Percentiles rank a stretch among this genome's conserved stretches.
Conservation (phyloP, 2,888 invertebrate genomes). For the Polymixis lichenea region DNA sequence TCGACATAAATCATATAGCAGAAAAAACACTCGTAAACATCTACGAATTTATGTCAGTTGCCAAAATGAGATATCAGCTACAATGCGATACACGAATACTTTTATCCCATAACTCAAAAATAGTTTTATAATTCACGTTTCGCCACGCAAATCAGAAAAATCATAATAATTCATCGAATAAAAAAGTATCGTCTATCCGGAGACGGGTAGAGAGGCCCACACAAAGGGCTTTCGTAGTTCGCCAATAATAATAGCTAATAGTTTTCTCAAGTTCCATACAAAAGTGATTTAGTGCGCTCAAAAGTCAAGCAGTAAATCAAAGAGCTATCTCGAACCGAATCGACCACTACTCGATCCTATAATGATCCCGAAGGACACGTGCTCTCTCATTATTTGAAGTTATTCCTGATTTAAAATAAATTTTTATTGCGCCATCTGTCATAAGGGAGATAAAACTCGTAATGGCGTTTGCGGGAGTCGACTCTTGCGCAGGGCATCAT, state of each 20-base stretch:
- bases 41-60: conserved; percentile 52
- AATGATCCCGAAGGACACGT: conserved; percentile 85
- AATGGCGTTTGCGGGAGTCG: conserved; percentile 83
- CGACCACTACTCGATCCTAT: conserved; percentile 79
- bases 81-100: conserved; percentile 57
- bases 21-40: conserved; percentile 50
- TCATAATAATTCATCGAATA: conserved; percentile 76
- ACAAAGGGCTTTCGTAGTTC: conserved; percentile 84
- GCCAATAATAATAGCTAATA: conserved; percentile 89
- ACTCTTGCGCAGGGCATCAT: conserved; percentile 76
- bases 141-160: conserved; percentile 83
- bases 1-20: conserved; percentile 53
- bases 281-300: conserved; percentile 88
- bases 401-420: conserved; percentile 88
- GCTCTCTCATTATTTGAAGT: conserved; percentile 87
- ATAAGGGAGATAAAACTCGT: conserved; percentile 85
- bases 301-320: conserved; percentile 89
- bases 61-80: conserved; percentile 74
- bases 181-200: conserved; percentile 78
- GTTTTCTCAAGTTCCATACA: conserved; percentile 89
- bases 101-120: conserved; percentile 73
- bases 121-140: conserved; percentile 78
- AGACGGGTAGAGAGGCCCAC: conserved; percentile 74
- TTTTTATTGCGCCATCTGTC: conserved; percentile 89
- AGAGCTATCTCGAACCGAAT: conserved; percentile 80